These are phyloP conservation scores for Megaceryle maxima DNA, from an alignment of 2,113 vertebrate species.

Conservation along the genomic window DNA sequence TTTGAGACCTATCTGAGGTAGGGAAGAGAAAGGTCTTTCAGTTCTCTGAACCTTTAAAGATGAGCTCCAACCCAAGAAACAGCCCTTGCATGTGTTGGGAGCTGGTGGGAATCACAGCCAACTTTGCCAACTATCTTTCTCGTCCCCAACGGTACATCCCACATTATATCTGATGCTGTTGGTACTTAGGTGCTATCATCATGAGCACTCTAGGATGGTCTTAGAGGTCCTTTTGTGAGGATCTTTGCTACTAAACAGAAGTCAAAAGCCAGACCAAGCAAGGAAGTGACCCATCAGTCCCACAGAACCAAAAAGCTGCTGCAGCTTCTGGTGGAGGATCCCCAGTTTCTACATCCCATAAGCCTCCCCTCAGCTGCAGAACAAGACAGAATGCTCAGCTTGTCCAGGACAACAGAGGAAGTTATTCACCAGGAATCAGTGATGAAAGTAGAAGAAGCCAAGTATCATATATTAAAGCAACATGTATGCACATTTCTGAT, in stretches of 20 bases:
- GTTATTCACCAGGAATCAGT: neutral
- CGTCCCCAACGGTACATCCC: neutral
- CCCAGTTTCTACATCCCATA: neutral
- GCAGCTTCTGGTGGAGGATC: neutral
- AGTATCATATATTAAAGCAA: neutral
- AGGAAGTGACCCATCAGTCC: neutral
- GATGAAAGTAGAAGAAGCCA: neutral
- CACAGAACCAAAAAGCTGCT: neutral
- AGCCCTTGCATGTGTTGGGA: neutral
- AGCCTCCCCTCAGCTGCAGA: neutral
- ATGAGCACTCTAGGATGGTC: rapidly evolving
- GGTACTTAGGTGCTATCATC: neutral
- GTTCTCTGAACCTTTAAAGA: neutral
- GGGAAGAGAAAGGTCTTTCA: neutral
- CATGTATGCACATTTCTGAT: neutral
- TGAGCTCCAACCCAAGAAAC: neutral
- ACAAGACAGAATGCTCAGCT: neutral
- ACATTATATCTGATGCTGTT: neutral
- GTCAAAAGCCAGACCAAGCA: neutral
- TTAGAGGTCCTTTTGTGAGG: neutral
- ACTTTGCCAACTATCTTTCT: neutral
- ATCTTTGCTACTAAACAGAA: neutral
- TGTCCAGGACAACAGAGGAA: neutral
- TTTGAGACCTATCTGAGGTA: neutral
- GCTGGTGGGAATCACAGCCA: neutral